Evolutionary conservation across 2,797 vertebrate species (phyloP).

Genomic region (Sebastiscus tertius): DNA sequence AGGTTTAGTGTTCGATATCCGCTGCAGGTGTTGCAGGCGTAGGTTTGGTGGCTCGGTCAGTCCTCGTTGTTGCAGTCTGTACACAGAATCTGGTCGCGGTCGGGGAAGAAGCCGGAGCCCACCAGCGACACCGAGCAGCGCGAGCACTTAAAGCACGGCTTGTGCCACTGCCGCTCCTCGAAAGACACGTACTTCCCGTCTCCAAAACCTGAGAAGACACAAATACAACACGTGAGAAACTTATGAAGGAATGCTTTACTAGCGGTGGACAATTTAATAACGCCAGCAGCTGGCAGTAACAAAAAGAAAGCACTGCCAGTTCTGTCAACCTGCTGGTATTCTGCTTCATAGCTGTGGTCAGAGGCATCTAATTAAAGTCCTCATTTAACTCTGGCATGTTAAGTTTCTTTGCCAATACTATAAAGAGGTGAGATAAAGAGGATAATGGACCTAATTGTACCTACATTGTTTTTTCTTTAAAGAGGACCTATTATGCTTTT

Average conservation of each 20-base stretch:
- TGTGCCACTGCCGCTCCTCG: slow-evolving; percentile 96
- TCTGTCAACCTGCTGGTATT: slow-evolving; percentile 17
- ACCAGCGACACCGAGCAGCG: slow-evolving; percentile 93
- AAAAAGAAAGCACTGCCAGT: background rate
- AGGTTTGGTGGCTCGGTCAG: slow-evolving; percentile 45
- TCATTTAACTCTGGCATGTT: slow-evolving; percentile 12
- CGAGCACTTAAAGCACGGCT: slow-evolving; percentile 96
- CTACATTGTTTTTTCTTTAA: background rate
- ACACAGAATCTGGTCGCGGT: slow-evolving; percentile 92
- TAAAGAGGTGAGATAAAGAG: background rate
- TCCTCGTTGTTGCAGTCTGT: slow-evolving; percentile 90
- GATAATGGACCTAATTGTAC: background rate
- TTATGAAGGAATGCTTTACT: background rate
- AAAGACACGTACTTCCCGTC: slow-evolving; percentile 97
- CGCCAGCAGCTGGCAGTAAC: slow-evolving; percentile 4
- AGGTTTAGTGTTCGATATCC: slow-evolving; percentile 4
- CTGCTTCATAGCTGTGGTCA: slow-evolving; percentile 19
- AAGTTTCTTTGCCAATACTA: background rate
- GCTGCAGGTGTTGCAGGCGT: background rate
- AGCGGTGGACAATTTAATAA: slow-evolving; percentile 12
- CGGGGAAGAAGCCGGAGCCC: slow-evolving; percentile 94
- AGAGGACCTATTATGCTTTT: background rate
- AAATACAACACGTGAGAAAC: slow-evolving; percentile 19
- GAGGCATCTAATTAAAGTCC: background rate
- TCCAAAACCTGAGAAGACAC: slow-evolving; percentile 88